Evolutionary conservation across 2,113 vertebrate species (phyloP).

Genomic region (Embiotoca jacksoni): DNA sequence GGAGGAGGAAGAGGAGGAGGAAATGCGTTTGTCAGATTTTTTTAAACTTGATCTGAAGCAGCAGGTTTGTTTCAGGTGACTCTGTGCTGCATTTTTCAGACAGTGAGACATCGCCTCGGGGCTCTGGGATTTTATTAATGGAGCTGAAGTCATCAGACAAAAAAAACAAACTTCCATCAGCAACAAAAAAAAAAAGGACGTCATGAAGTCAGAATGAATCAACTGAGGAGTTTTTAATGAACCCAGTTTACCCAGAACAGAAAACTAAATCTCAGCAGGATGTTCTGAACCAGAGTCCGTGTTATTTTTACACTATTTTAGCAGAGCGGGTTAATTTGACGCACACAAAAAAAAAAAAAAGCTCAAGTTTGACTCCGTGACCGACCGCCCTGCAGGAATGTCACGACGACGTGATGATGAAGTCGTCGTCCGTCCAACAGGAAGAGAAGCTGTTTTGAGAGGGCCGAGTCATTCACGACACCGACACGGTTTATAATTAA

Average conservation of each 20-base stretch:
- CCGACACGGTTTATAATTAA: no score
- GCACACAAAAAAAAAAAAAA: not conserved
- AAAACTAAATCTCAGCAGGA: no score
- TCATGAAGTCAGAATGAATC: no score
- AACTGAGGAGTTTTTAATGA: no score
- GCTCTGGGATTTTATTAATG: not conserved
- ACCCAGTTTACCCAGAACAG: no score
- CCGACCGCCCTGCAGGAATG: not conserved
- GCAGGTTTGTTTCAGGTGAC: not conserved
- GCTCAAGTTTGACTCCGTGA: no score
- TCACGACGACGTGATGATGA: not conserved
- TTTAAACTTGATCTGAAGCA: no score
- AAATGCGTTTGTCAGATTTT: no score
- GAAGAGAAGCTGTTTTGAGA: not conserved
- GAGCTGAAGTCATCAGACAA: not conserved
- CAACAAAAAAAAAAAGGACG: not conserved
- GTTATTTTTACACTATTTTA: no score
- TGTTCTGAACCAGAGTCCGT: no score
- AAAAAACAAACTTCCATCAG: not conserved
- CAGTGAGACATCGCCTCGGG: conserved; percentile 14
- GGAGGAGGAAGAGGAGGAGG: not conserved
- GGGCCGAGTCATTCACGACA: no score
- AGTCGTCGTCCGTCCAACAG: not conserved
- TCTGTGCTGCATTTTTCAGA: not conserved
- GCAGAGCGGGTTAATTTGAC: no score